Evolutionary conservation across 2,113 vertebrate species (phyloP), one percentile per base, ranked within the genome.

Genomic region (Trochalopteron elliotii): DNA sequence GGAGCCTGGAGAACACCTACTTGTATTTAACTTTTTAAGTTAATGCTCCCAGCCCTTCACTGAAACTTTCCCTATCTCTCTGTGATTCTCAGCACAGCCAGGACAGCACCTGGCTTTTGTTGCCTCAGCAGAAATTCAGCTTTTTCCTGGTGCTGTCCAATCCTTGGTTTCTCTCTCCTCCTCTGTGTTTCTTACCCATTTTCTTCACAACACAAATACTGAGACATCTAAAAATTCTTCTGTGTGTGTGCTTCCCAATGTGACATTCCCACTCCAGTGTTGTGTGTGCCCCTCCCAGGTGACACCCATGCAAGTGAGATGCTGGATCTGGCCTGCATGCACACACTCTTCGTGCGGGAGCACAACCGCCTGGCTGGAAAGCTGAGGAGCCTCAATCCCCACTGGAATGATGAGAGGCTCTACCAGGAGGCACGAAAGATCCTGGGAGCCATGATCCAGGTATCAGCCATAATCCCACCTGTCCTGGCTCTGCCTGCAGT

Each of bases 381-480:
- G 83, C 98, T 99, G 84, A 98, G 96, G 81, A 67, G 56, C 19
- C 85, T 99, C 47, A 99, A 99, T 86, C 98, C 98, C 18, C 95
- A 72, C 53, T 99, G 98, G 99, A 96, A 95, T 12, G 97, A 98
- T 8, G 97, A 99, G 40, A 98, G 78, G 10, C 93, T 99, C 23
- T 99, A 98, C 84, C 97, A 99, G 69, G 99, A 99, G 89, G 98
- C 98, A 42, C 97, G 98, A 31, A 99, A 99, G 97, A 99, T 99
- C 35, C 61, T 99, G 31, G 98, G 98, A 25, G 98, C 99, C 39
- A 68, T 98, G 83, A 98, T 99, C 52, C 99, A 99, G 98, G 99
- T 99, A 81, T 33, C 7, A 61, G 21, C 27, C 37, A 27, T 27
- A 4, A 6, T 21, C 39, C 53, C 0, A 0, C 11, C 6, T 25